These are phyloP conservation scores for Urosaurus nigricauda DNA, from an alignment of 2,797 vertebrate species.

Conservation along the genomic window DNA sequence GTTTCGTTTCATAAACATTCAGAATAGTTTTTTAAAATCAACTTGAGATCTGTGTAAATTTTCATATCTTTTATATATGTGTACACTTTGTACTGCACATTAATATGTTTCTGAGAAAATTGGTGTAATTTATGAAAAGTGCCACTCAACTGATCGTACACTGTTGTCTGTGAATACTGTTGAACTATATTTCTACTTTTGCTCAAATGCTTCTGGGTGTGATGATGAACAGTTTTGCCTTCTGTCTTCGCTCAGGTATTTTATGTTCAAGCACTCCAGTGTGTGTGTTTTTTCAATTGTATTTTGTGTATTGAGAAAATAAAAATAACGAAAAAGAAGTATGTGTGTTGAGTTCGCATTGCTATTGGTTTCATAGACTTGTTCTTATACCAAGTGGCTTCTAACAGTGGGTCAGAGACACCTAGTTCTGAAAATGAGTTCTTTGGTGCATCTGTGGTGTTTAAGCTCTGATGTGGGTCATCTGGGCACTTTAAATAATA, in stretches of 20 bases:
- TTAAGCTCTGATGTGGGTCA: not conserved
- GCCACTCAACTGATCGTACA: constrained; percentile 53
- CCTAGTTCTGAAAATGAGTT: not conserved
- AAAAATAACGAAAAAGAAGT: constrained; percentile 66
- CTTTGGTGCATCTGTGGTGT: not conserved
- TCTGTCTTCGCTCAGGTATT: constrained; percentile 78
- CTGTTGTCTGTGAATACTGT: constrained; percentile 53
- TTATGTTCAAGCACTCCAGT: constrained; percentile 69
- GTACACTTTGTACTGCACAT: constrained; percentile 59
- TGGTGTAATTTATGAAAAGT: constrained; percentile 70
- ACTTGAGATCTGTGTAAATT: constrained; percentile 55
- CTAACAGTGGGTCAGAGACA: not conserved
- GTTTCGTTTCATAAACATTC: constrained; percentile 33
- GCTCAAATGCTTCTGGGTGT: constrained; percentile 39
- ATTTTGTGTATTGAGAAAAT: constrained; percentile 73
- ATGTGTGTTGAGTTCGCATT: constrained; percentile 32
- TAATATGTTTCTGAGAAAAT: constrained; percentile 55
- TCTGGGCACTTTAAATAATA: too few species aligned
- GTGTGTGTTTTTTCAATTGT: constrained; percentile 73
- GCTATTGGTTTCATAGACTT: not conserved
- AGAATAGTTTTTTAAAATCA: constrained; percentile 22
- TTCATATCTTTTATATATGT: constrained; percentile 56
- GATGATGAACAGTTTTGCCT: constrained; percentile 54
- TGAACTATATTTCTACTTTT: constrained; percentile 53
- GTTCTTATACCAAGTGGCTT: not conserved